Evolutionary conservation across 2,113 vertebrate genomes (phyloP), one percentile per base, ranked within the genome.

Genomic region (Oryzias melastigma): DNA sequence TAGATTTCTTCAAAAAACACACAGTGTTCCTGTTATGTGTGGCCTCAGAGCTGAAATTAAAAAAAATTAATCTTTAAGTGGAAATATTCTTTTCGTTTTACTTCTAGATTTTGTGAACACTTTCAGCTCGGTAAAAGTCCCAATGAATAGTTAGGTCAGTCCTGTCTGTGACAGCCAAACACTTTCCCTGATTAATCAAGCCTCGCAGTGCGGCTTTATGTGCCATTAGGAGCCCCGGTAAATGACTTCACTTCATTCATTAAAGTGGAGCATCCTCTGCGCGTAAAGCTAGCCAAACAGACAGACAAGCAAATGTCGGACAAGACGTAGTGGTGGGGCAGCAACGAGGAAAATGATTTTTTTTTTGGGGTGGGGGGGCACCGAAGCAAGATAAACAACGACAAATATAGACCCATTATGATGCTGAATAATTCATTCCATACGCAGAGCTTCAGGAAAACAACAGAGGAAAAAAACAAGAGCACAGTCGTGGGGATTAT

Each of bases 111-210:
- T 35, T 35, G 53, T 58, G 29, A 47, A 29, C 19, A 57, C 54
- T 15, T 66, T 27, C 49, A 22, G 51, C 59, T 67, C 8, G 14
- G 44, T 10, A 19, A 19, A 47, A 18, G 46, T 47, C 44, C 8
- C 46, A 18, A 47, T 4, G 16, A 18, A 19, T 12, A 17, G 46
- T 17, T 47, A 80, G 82, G 84, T 84, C 73, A 73, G 67, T 79
- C 78, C 81, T 48, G 69, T 72, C 68, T 83, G 78, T 75, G 71
- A 82, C 75, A 73, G 82, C 72, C 76, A 81, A 88, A 87, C 83
- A 89, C 84, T 87, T 85, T 81, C 76, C 77, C 75, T 89, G 85
- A 89, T 89, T 89, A 90, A 88, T 88, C 83, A 87, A 87, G 75
- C 74, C 75, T 46, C 81, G 73, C 83, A 82, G 73, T 51, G 22